These are phyloP conservation scores for Fukomys damarensis DNA, from an alignment of 2,113 vertebrate genomes.

Conservation along the genomic window DNA sequence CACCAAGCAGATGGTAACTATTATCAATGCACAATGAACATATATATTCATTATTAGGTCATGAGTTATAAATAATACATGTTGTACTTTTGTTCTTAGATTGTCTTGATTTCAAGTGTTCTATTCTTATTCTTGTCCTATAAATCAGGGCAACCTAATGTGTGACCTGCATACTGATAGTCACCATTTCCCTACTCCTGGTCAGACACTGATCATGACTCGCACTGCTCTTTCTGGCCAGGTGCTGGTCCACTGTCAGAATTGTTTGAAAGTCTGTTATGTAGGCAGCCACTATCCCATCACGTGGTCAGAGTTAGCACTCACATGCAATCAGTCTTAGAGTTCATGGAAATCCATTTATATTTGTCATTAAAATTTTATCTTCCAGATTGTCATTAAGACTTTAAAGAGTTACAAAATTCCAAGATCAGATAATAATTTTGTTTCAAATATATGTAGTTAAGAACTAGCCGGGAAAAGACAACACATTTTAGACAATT, in stretches of 20 bases:
- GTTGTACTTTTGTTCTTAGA: not conserved
- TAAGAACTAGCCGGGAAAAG: not conserved
- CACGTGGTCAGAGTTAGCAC: not conserved
- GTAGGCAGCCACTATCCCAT: not conserved
- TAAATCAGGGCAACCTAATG: not conserved
- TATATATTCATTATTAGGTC: not conserved
- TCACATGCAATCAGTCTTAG: not conserved
- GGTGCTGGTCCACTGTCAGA: not conserved
- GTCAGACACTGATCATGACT: not conserved
- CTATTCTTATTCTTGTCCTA: not conserved
- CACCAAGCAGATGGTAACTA: not conserved
- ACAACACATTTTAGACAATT: not conserved
- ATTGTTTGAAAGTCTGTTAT: not conserved
- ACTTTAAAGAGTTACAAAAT: not conserved
- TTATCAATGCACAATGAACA: not conserved
- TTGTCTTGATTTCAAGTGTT: not conserved
- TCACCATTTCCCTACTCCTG: not conserved
- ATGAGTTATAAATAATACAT: not conserved
- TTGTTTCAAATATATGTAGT: not conserved
- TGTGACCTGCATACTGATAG: not conserved
- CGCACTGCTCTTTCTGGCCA: not conserved
- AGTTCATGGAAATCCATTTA: conserved; percentile 1
- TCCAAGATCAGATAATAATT: not conserved
- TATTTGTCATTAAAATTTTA: conserved; percentile 13
- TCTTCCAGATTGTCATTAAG: not conserved